These are phyloP conservation scores for Tamandua tetradactyla DNA, from an alignment of 2,797 vertebrate genomes.

Conservation along the genomic window DNA sequence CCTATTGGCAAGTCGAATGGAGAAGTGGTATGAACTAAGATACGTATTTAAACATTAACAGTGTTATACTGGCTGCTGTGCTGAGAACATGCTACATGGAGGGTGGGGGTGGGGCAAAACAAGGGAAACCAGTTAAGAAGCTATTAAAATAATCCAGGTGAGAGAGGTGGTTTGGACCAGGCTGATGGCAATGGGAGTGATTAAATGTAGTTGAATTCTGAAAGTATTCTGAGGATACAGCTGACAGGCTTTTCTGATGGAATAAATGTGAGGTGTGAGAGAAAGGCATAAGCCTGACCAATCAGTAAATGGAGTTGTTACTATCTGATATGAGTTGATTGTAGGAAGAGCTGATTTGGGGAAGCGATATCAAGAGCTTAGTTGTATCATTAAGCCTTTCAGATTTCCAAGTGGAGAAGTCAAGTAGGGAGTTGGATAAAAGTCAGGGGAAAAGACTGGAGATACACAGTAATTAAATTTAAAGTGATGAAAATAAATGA, in stretches of 20 bases:
- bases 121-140: constrained; percentile 7
- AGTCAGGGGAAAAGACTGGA: neutral
- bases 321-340: neutral
- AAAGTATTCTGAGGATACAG: neutral
- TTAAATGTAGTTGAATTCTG: neutral
- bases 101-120: neutral
- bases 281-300: neutral
- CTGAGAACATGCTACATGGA: neutral
- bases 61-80: neutral
- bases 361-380: neutral
- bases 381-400: neutral
- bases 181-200: neutral
- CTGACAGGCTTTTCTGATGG: neutral
- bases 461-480: neutral
- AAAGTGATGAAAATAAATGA: neutral
- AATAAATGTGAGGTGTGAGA: neutral
- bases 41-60: constrained; percentile 13
- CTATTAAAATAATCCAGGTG: neutral
- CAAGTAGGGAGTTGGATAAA: neutral
- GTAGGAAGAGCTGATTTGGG: neutral
- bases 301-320: neutral
- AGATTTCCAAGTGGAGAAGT: neutral
- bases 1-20: neutral
- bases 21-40: constrained; percentile 26
- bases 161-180: neutral